phyloP scores from a whole-genome alignment of 2,888 invertebrate species.

The Catocala sponsa region DNA sequence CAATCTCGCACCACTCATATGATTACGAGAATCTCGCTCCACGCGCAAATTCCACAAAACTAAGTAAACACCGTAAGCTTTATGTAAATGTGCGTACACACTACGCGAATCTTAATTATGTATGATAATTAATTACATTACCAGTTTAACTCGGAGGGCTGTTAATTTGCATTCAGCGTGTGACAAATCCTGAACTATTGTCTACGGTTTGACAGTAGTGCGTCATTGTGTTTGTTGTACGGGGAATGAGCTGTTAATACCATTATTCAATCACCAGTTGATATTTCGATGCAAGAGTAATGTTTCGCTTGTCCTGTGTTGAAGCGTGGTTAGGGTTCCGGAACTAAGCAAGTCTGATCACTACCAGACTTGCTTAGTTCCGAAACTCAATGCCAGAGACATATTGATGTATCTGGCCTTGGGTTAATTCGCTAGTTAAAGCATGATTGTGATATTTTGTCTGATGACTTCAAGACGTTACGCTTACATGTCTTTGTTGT shows the following conservation, averaged over 20 bases:
- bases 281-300: no score
- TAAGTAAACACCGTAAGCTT: slow-evolving; percentile 36
- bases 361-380: no score
- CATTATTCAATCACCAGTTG: background rate
- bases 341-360: no score
- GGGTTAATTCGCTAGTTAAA: background rate
- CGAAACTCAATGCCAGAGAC: no score
- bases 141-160: slow-evolving; percentile 54
- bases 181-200: slow-evolving; percentile 45
- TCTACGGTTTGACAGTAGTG: slow-evolving; percentile 32
- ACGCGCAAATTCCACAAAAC: slow-evolving; percentile 33
- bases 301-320: no score
- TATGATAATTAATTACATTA: slow-evolving; percentile 66
- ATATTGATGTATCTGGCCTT: no score
- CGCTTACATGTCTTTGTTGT: no score
- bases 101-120: slow-evolving; percentile 59
- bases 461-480: no score
- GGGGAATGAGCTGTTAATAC: slow-evolving; percentile 8
- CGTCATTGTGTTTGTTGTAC: slow-evolving; percentile 28
- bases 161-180: slow-evolving; percentile 50
- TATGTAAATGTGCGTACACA: slow-evolving; percentile 54
- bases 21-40: no score
- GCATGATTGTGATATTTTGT: no score
- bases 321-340: no score
- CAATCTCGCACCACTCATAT: no score